Evolutionary conservation across 2,888 invertebrate species (phyloP).

Genomic region (Ectropis crepuscularia): DNA sequence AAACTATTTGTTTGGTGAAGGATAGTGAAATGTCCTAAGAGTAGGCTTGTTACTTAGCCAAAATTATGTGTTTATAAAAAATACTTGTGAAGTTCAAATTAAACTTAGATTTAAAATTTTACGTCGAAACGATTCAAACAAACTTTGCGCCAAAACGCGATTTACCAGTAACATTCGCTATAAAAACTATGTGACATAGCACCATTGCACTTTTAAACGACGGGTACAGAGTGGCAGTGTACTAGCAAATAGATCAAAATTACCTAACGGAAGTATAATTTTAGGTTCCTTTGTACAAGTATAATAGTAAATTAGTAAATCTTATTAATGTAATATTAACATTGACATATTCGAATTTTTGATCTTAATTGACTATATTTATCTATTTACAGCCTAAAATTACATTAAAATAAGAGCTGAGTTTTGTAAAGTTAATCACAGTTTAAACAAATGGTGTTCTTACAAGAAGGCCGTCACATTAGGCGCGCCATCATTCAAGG

Average conservation of each 20-base stretch:
- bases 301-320: conserved; percentile 44
- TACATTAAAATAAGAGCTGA: conserved; percentile 64
- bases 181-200: too few relatives aligned
- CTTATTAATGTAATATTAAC: conserved; percentile 36
- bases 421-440: conserved; percentile 80
- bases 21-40: too few relatives aligned
- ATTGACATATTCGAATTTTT: conserved; percentile 55
- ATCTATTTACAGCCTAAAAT: conserved; percentile 55
- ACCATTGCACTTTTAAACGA: too few relatives aligned
- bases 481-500: conserved; percentile 62
- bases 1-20: too few relatives aligned
- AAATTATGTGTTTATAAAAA: too few relatives aligned
- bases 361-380: conserved; percentile 63
- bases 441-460: conserved; percentile 74
- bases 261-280: conserved; percentile 38
- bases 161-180: too few relatives aligned
- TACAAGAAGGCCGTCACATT: conserved; percentile 67
- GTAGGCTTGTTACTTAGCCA: too few relatives aligned
- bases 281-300: conserved; percentile 45
- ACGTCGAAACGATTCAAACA: too few relatives aligned
- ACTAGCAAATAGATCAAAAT: conserved; percentile 33
- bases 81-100: too few relatives aligned
- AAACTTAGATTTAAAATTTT: too few relatives aligned
- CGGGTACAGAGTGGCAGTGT: conserved; percentile 22
- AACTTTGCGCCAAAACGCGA: too few relatives aligned